Evolutionary conservation across 2,888 invertebrate genomes (phyloP), one percentile per base, ranked within the genome.

Genomic region (Bellardia bayeri): DNA sequence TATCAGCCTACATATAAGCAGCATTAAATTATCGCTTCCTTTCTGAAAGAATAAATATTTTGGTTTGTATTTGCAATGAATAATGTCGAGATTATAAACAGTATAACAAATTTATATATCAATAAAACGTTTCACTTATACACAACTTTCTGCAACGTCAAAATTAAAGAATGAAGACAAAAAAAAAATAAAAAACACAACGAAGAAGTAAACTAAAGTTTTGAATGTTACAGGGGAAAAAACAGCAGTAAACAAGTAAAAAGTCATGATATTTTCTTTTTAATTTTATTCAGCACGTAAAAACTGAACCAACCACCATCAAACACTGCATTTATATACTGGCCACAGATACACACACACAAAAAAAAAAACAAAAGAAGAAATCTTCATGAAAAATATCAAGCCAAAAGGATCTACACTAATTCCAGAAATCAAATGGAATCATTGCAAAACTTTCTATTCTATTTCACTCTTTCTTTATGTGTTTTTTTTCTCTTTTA

Each of bases 361-460:
- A n/a, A n/a, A n/a, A 16, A n/a, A 63, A 37, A 23, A 49, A 63
- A 54, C 8, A 16, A 9, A 13, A 64, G 54, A 30, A 45, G 23
- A 54, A 40, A 76, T 16, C 9, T 78, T n/a, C 45, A 30, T 13
- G 16, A 14, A 71, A 79, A 83, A 82, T 80, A 82, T 64, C 83
- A 56, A 69, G 14, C 56, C 40, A 78, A 40, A 63, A 75, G 74
- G 51, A 80, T 85, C 82, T 56, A 23, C 37, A 87, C 81, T 84
- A 78, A 87, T 82, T 78, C 84, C 54, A 78, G 69, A 81, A 87
- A 87, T 87, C 81, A 84, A 87, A 87, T 85, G 82, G 74, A 87
- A 87, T 87, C 87, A 82, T 85, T 87, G 84, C 81, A 79, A 79
- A 87, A 87, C 72, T 84, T 85, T 85, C 42, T 66, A 40, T 72